phyloP scores from a whole-genome alignment of 2,888 invertebrate genomes.

The Sesia apiformis region DNA sequence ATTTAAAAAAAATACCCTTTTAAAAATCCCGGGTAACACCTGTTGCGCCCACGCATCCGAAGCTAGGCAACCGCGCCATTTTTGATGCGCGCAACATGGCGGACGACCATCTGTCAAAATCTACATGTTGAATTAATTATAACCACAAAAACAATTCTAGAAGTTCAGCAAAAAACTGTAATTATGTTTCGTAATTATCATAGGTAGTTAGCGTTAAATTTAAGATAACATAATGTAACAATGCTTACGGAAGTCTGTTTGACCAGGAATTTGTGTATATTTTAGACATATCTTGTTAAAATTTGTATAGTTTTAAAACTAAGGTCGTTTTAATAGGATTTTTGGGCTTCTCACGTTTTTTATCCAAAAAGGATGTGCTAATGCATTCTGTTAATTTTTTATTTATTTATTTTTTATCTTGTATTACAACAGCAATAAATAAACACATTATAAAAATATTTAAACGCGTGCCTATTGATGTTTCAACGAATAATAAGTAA shows the following conservation, averaged over 20 bases:
- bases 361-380: too few species aligned
- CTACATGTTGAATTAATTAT: constrained; percentile 41
- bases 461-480: too few species aligned
- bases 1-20: constrained; percentile 27
- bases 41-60: constrained; percentile 63
- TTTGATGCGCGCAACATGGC: constrained; percentile 39
- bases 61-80: constrained; percentile 45
- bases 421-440: too few species aligned
- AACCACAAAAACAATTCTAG: constrained; percentile 2
- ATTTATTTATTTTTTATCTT: too few species aligned
- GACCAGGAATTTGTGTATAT: neutral
- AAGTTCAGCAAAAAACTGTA: constrained; percentile 2
- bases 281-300: too few species aligned
- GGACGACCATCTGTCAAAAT: constrained; percentile 63
- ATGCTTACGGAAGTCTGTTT: neutral
- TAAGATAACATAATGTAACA: neutral
- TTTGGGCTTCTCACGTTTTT: too few species aligned
- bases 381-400: too few species aligned
- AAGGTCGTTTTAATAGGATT: too few species aligned
- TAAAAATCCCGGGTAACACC: constrained; percentile 44
- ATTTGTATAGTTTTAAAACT: too few species aligned
- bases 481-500: too few species aligned
- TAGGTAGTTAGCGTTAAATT: neutral
- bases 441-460: too few species aligned
- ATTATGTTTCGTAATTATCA: neutral